Base-by-base conservation (phyloP, 2,888 invertebrate genomes). In the Protophormia terraenovae region DNA sequence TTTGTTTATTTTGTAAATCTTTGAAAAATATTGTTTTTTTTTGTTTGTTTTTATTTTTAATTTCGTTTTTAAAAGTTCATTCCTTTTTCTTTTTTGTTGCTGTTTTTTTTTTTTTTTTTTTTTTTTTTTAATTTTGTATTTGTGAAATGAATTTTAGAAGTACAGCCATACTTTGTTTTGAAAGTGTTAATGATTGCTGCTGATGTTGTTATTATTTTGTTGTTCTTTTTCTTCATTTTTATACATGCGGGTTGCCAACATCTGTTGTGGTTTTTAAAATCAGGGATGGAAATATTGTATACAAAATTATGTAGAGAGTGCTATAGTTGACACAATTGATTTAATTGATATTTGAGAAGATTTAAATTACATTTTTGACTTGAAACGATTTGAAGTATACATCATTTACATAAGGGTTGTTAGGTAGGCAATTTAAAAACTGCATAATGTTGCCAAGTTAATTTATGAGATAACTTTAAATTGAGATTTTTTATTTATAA, bases 181-280 rank as follows among this genome's bases (percentile, higher is more conserved):
- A 58, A 53, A 66, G 47, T 80, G 75, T 47, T 71, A 53, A 64
- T 73, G 60, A 53, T 79, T 41, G 6, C n/a, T 45, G 32, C 45
- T 45, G 47, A 55, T 78, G 35, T 41, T 77, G 41, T 22, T 66
- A 27, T 24, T 55, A 29, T 19, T 45, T 45, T 55, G n/a, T 60
- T 19, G 41, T 1, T 45, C 35, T 24, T 69, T 66, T 16, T 60
- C 8, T 60, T 32, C 29, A 41, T 35, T 24, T 27, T 1, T 27
- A 45, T 76, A 45, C 12, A 84, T 86, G 75, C 76, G 72, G 84
- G 83, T 73, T 87, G 87, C 78, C 86, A 87, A 86, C 87, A 88
- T 86, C 81, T 86, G 86, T 50, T 81, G 64, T 66, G 77, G 38
- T 45, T 41, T 79, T 47, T 79, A 12, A 12, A 22, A 50, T 66